Evolutionary conservation across 2,113 vertebrate genomes (phyloP).

Genomic region (Pelecanus crispus): DNA sequence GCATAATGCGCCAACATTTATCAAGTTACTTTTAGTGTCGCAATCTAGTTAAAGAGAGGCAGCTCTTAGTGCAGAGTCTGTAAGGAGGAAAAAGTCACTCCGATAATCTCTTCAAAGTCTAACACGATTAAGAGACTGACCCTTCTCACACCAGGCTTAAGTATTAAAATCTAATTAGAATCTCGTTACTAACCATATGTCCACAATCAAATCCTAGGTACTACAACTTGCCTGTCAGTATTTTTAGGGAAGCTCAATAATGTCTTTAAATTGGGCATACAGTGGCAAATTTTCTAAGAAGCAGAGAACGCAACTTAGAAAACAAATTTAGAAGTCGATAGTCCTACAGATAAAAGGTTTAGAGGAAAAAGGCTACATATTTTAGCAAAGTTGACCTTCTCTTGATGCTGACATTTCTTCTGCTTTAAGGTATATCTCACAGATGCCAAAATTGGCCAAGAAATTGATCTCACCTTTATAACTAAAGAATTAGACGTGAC

Average conservation of each 20-base stretch:
- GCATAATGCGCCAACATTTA: background rate
- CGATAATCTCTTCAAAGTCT: slow-evolving; percentile 30
- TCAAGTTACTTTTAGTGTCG: background rate
- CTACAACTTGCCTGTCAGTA: background rate
- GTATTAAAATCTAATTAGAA: slow-evolving; percentile 36
- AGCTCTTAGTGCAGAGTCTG: background rate
- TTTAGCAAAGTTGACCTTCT: background rate
- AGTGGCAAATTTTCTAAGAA: background rate
- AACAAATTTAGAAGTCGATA: background rate
- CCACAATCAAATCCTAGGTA: background rate
- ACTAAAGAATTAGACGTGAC: background rate
- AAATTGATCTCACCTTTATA: background rate
- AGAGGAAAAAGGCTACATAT: background rate
- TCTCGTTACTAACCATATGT: background rate
- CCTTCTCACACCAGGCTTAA: slow-evolving; percentile 28
- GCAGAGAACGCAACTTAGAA: background rate
- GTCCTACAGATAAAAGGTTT: background rate
- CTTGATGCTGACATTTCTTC: background rate
- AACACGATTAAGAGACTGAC: slow-evolving; percentile 36
- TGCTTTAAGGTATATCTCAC: background rate
- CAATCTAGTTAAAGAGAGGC: background rate
- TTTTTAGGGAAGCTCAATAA: slow-evolving; percentile 19
- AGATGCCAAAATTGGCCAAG: background rate
- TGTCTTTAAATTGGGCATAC: background rate
- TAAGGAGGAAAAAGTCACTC: background rate